phyloP scores from a whole-genome alignment of 2,888 invertebrate species.

The Orthosia cruda region DNA sequence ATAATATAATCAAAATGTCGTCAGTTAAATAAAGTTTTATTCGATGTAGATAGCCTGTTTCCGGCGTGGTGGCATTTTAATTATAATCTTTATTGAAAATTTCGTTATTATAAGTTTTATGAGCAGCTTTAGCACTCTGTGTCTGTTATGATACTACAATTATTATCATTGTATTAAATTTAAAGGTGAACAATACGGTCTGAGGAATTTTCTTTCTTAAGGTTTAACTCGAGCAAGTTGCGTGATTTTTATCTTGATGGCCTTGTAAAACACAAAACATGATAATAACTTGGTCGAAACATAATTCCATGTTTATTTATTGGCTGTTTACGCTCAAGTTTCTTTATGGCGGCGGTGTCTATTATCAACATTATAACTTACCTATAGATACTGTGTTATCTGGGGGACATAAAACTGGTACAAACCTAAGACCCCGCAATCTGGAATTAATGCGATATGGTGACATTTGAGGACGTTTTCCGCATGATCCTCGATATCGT shows the following conservation, averaged over 20 bases:
- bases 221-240: conserved; percentile 54
- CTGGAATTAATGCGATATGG: conserved; percentile 77
- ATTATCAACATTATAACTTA: conserved; percentile 87
- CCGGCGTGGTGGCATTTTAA: conserved; percentile 17
- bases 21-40: conserved; percentile 55
- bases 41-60: conserved; percentile 42
- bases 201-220: conserved; percentile 46
- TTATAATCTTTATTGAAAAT: conserved; percentile 14
- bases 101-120: conserved; percentile 12
- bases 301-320: conserved; percentile 79
- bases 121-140: background rate
- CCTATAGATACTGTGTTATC: conserved; percentile 86
- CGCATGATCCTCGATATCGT: conserved; percentile 71
- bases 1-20: conserved; percentile 57
- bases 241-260: conserved; percentile 73
- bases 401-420: conserved; percentile 84
- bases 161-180: background rate
- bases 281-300: conserved; percentile 76
- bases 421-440: conserved; percentile 81
- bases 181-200: conserved; percentile 3
- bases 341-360: conserved; percentile 77
- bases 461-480: conserved; percentile 76
- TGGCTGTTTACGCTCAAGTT: conserved; percentile 76
- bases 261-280: conserved; percentile 76
- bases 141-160: background rate